Evolutionary conservation across 2,113 vertebrate genomes (phyloP).

Genomic region (Lipotes vexillifer): DNA sequence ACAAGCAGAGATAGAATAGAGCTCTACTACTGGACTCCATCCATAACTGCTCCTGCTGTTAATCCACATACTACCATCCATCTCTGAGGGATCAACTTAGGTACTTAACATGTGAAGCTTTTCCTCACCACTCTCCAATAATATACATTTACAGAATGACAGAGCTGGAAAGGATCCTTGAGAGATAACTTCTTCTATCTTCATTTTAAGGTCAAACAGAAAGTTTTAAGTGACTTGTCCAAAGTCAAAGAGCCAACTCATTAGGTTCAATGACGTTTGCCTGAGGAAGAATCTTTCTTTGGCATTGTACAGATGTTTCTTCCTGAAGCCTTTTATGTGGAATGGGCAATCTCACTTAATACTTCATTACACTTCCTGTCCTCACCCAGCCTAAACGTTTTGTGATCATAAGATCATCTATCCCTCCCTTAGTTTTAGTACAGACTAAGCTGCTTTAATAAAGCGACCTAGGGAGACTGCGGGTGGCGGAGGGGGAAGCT

Average conservation of each 20-base stretch:
- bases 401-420: background rate
- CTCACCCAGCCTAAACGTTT: background rate
- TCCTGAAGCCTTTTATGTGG: background rate
- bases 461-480: too few species aligned
- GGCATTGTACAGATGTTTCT: background rate
- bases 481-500: too few species aligned
- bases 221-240: background rate
- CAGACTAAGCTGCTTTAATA: background rate
- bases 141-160: conserved; percentile 5
- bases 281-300: background rate
- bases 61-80: background rate
- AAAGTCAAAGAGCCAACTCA: background rate
- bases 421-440: background rate
- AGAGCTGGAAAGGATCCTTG: background rate
- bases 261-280: background rate
- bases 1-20: background rate
- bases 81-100: background rate
- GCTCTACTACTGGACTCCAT: background rate
- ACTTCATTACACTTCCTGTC: background rate
- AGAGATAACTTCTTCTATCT: background rate
- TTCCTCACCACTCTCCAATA: background rate
- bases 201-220: background rate
- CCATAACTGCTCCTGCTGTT: background rate
- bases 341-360: background rate
- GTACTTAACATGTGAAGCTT: background rate